Evolutionary conservation across 1,140 invertebrate species (phyloP).

Genomic region (Trinorchestia longiramus): DNA sequence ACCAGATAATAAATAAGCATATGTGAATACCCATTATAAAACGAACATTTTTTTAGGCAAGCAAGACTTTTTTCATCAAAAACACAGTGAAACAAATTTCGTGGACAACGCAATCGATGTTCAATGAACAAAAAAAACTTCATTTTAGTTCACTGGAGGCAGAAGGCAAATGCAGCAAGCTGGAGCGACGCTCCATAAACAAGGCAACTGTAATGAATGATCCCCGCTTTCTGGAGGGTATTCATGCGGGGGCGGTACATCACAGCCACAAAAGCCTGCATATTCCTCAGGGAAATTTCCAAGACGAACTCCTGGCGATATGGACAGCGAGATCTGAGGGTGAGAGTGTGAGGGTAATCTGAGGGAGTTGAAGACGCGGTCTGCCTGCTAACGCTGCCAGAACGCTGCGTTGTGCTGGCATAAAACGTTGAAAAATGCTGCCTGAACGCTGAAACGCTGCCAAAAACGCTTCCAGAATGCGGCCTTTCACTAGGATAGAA

Average conservation of each 20-base stretch:
- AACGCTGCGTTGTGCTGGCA: no score
- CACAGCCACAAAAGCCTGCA: neutral
- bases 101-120: neutral
- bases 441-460: no score
- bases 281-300: neutral
- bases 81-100: neutral
- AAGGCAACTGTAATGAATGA: neutral
- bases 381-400: no score
- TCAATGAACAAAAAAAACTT: neutral
- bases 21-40: neutral
- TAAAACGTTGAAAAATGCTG: no score
- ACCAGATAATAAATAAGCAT: neutral
- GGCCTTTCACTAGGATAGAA: no score
- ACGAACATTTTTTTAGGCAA: neutral
- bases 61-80: neutral
- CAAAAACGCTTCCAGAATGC: no score
- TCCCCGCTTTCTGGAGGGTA: neutral
- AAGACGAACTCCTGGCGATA: neutral
- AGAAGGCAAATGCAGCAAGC: neutral
- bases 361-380: no score
- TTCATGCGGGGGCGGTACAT: neutral
- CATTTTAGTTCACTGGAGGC: neutral
- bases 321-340: neutral
- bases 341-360: neutral
- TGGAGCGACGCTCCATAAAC: neutral